Evolutionary conservation across 1,140 invertebrate genomes (phyloP), one percentile per base, ranked within the genome.

Genomic region (Halyomorpha halys): DNA sequence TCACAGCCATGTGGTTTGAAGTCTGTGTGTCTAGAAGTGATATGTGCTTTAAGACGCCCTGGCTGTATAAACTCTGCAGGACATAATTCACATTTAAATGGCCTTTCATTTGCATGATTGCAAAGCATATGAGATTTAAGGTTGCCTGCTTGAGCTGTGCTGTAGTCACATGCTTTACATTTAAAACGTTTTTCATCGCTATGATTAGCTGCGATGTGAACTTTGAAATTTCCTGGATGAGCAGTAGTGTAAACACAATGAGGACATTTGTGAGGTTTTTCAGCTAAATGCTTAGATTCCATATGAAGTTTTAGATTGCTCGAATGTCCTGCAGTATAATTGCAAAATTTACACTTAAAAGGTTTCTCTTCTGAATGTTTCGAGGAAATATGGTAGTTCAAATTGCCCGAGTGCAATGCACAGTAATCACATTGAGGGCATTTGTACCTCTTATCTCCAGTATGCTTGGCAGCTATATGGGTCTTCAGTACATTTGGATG

Each of bases 391-490:
- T 56, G 53, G 23, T 56, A 56, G 18, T 56, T 56, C 15, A 56
- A 25, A 56, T 56, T 56, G 2, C 53, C 53, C 15, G 53, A 56
- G 23, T 56, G 53, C 15, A 56, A 15, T 23, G 53, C 53, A 21
- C 18, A 56, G 23, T 23, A 56, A 21, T 21, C 19, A 25, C 53
- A 56, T 5, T 23, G 18, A 56, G 18, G 19, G 14, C 53, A 56
- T 15, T 56, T 56, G 15, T 56, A 56, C 15, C 23, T 56, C 21
- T 56, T 56, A 16, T 56, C 53, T 16, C 53, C 53, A 23, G 53
- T 56, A 15, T 56, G 53, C 23, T 56, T 56, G 15, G 53, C 53
- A 56, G 53, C 53, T 23, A 56, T 56, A 21, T 56, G 53, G 23
- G 53, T 23, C 53, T 56, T 56, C 8, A 56, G 15, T 21, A 25